phyloP scores from a whole-genome alignment of 2,888 invertebrate genomes.

The Brassicogethes aeneus region DNA sequence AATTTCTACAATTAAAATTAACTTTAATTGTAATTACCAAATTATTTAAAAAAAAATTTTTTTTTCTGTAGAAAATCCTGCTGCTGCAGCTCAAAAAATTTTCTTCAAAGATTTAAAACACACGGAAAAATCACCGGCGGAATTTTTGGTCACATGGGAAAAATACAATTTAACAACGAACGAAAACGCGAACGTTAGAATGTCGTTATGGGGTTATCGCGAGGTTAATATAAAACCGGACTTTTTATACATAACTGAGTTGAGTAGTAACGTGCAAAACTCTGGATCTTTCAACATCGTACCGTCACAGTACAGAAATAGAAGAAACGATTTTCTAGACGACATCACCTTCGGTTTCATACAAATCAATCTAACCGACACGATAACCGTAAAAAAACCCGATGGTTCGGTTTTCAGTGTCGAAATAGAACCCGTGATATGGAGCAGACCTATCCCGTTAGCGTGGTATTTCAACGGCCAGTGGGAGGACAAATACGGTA shows the following conservation, averaged over 20 bases:
- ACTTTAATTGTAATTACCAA: neutral
- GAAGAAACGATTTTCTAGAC: slow-evolving; percentile 57
- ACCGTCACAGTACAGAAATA: slow-evolving; percentile 61
- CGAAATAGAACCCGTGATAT: slow-evolving; percentile 50
- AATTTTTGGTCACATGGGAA: slow-evolving; percentile 76
- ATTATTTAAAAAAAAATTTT: slow-evolving; percentile 4
- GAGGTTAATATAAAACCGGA: slow-evolving; percentile 76
- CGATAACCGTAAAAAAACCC: slow-evolving; percentile 11
- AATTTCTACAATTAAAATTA: slow-evolving; percentile 1
- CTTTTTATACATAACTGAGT: slow-evolving; percentile 68
- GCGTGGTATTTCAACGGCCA: slow-evolving; percentile 89
- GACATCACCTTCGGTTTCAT: slow-evolving; percentile 82
- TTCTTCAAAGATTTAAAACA: slow-evolving; percentile 67
- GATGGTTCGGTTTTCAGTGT: slow-evolving; percentile 3
- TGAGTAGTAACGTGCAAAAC: slow-evolving; percentile 47
- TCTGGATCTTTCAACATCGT: slow-evolving; percentile 62
- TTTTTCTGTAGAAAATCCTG: slow-evolving; percentile 67
- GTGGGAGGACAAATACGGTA: slow-evolving; percentile 75
- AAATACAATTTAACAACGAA: slow-evolving; percentile 77
- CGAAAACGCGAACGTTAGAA: slow-evolving; percentile 63
- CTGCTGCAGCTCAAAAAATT: slow-evolving; percentile 76
- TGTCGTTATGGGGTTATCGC: slow-evolving; percentile 84
- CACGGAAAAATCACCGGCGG: slow-evolving; percentile 62
- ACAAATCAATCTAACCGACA: slow-evolving; percentile 75
- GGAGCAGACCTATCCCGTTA: slow-evolving; percentile 87